Percentiles rank a stretch among this genome's conserved stretches.
Evolutionary conservation across 2,797 vertebrate genomes (phyloP).

Genomic region (Danionella dracula): DNA sequence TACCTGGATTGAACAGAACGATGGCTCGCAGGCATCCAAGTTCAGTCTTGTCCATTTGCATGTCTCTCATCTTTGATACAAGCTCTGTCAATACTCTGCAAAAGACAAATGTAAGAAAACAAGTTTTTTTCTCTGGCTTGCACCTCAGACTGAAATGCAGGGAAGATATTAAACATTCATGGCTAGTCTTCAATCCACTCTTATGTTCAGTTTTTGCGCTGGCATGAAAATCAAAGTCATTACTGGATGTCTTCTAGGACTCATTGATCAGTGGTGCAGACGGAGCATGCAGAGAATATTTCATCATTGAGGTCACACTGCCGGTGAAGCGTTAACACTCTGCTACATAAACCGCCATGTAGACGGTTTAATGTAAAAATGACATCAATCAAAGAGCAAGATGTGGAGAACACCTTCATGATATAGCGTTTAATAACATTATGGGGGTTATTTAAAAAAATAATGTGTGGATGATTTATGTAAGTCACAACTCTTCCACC

Average conservation of each 20-base stretch:
- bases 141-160: not conserved
- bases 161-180: no score
- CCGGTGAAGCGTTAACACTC: constrained; percentile 29
- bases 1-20: constrained; percentile 83
- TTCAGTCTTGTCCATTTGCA: constrained; percentile 88
- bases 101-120: not conserved
- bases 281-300: not conserved
- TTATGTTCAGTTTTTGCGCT: constrained; percentile 8
- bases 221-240: constrained; percentile 18
- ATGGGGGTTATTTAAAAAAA: constrained; percentile 22
- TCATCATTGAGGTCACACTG: constrained; percentile 13
- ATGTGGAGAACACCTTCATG: constrained; percentile 3
- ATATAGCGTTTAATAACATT: constrained; percentile 15
- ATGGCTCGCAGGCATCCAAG: constrained; percentile 82
- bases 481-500: constrained; percentile 12
- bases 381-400: constrained; percentile 34
- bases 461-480: constrained; percentile 1
- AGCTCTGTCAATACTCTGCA: constrained; percentile 56
- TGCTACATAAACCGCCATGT: constrained; percentile 19
- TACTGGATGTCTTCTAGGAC: not conserved
- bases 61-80: constrained; percentile 85
- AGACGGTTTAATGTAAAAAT: constrained; percentile 38
- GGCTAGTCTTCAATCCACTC: not conserved
- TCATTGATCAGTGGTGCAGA: constrained; percentile 5
- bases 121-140: not conserved